phyloP scores from a whole-genome alignment of 2,797 vertebrate species.

The Lates japonicus region DNA sequence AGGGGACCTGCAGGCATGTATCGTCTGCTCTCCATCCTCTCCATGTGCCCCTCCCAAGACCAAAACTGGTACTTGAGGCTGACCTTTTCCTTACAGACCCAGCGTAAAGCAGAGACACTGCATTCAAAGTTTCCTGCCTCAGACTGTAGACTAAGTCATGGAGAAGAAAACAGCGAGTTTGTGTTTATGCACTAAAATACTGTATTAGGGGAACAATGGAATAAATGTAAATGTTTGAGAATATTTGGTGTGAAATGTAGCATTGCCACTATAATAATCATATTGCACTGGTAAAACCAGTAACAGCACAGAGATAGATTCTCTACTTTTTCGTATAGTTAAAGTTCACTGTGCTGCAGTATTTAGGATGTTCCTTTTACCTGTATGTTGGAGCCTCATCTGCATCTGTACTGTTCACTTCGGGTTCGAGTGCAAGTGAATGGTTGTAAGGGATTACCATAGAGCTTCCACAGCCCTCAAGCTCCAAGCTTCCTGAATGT shows the following conservation, averaged over 20 bases:
- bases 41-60: slow-evolving; percentile 34
- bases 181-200: background rate
- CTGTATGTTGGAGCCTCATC: slow-evolving; percentile 36
- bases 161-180: background rate
- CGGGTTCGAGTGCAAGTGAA: slow-evolving; percentile 38
- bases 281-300: too few relatives aligned
- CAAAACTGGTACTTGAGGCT: slow-evolving; percentile 38
- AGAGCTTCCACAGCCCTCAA: background rate
- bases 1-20: slow-evolving; percentile 43
- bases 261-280: too few relatives aligned
- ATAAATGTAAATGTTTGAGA: background rate
- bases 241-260: too few relatives aligned
- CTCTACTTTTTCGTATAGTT: too few relatives aligned
- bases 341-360: background rate
- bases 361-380: slow-evolving; percentile 11
- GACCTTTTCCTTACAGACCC: slow-evolving; percentile 27
- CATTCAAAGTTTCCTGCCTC: slow-evolving; percentile 50
- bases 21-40: background rate
- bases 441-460: slow-evolving; percentile 9
- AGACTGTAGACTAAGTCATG: slow-evolving; percentile 19
- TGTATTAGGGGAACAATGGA: background rate
- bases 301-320: too few relatives aligned
- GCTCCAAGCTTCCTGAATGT: background rate
- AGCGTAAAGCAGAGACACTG: slow-evolving; percentile 43
- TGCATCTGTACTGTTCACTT: slow-evolving; percentile 6